Conservation (phyloP, 2,797 vertebrate species). For the Gallinago nigripennis region DNA sequence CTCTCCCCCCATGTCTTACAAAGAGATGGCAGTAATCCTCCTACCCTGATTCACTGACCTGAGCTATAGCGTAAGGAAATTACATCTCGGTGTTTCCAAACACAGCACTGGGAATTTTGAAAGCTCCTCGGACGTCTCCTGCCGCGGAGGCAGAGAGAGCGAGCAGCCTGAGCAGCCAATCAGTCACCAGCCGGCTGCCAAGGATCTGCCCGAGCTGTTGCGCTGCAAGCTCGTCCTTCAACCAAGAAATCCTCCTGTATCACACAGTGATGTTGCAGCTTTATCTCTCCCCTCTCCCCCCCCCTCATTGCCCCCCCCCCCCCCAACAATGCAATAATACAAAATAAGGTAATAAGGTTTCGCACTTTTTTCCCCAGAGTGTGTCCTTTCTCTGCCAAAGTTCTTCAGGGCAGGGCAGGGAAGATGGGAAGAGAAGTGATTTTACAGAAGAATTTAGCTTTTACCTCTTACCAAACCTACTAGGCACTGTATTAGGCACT, state of each 20-base stretch:
- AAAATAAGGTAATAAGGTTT: neutral
- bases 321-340: neutral
- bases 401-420: conserved; percentile 23
- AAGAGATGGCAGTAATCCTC: neutral
- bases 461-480: conserved; percentile 20
- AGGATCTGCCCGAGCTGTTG: neutral
- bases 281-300: neutral
- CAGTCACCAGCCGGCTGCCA: neutral
- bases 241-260: neutral
- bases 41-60: conserved; percentile 19
- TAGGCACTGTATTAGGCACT: neutral
- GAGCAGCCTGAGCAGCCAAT: neutral
- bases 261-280: neutral
- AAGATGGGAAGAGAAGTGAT: conserved; percentile 1
- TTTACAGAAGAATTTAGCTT: conserved; percentile 25
- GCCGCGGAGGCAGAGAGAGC: neutral
- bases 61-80: neutral
- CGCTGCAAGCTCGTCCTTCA: neutral
- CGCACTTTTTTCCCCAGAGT: neutral
- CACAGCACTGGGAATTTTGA: neutral
- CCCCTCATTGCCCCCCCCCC: too few relatives aligned
- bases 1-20: neutral
- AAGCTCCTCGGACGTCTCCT: neutral
- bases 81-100: conserved; percentile 7
- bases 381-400: neutral